Evolutionary conservation across 2,797 vertebrate species (phyloP).

Genomic region (Eutrigla gurnardus): DNA sequence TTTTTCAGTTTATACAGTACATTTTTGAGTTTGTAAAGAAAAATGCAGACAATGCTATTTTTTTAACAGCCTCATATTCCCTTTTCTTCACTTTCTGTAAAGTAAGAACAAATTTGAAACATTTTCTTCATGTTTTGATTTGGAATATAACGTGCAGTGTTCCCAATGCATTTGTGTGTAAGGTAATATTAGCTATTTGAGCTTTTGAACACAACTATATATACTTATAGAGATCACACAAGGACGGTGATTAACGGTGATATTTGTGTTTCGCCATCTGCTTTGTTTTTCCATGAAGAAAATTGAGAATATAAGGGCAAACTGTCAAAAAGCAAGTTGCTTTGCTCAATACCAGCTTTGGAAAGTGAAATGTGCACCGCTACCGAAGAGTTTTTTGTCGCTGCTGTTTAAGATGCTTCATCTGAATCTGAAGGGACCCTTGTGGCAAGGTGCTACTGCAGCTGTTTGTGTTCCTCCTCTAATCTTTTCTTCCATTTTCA

Average conservation of each 20-base stretch:
- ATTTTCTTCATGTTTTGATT: too few relatives aligned
- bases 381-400: constrained; percentile 24
- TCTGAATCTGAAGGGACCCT: constrained; percentile 48
- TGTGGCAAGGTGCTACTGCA: constrained; percentile 47
- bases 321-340: constrained; percentile 47
- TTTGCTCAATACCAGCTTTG: constrained; percentile 31
- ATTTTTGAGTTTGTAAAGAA: too few relatives aligned
- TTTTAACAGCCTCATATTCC: too few relatives aligned
- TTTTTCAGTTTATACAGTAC: too few relatives aligned
- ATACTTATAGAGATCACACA: constrained; percentile 27
- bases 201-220: too few relatives aligned
- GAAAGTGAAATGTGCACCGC: constrained; percentile 41
- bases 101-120: too few relatives aligned
- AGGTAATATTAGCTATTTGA: too few relatives aligned
- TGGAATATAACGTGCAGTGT: too few relatives aligned
- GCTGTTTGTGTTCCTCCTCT: constrained; percentile 44
- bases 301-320: constrained; percentile 45
- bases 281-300: constrained; percentile 37
- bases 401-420: constrained; percentile 35
- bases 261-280: constrained; percentile 21
- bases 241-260: constrained; percentile 16
- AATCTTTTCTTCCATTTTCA: constrained; percentile 50
- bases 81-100: too few relatives aligned
- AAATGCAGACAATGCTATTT: too few relatives aligned
- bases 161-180: too few relatives aligned